Base-by-base conservation (phyloP, 2,113 vertebrate species). In the Zosterops hypoxanthus region DNA sequence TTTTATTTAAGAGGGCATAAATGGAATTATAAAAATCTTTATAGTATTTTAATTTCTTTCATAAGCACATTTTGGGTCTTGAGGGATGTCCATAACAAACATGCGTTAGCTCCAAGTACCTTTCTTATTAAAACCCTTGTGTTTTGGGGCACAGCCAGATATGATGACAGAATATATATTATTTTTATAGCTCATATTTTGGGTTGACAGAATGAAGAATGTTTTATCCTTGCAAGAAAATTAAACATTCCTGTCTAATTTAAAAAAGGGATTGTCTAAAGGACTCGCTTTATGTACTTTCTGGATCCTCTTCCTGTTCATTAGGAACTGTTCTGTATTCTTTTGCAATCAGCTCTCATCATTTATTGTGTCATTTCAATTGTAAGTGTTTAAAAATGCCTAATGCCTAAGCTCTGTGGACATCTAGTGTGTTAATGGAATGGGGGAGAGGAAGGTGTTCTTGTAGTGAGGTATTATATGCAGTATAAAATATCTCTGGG, bases 161-260 rank as follows among this genome's bases (percentile, higher is more conserved):
- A 88, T 33, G 42, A 92, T 86, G 86, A 79, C 65, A 92, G 91
- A 86, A 91, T 87, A 91, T 79, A 56, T 86, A 49, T 94, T 92
- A 71, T 87, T 95, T 97, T 94, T 91, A 53, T 89, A 84, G 61
- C 28, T 92, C 53, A 24, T 41, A 33, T 15, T 15, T 61, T 94
- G 57, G 26, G 34, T 57, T 84, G 86, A 91, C 44, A 75, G 69
- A n/a, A 82, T 72, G 49, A 92, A 83, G 56, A 92, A 93, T 86
- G 47, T 59, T 93, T 94, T 88, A 61, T 52, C 39, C 56, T 92
- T 84, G n/a, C 0, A 2, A 71, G 52, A 95, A 90, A 78, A 92
- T 94, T 28, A 91, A 93, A 81, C 41, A 76, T 76, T 86, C n/a
- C n/a, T 56, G 44, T 47, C 53, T 89, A 71, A 86, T 84, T 92